Evolutionary conservation across 2,113 vertebrate species (phyloP), one percentile per base, ranked within the genome.

Genomic region (Myrmecobius fasciatus): DNA sequence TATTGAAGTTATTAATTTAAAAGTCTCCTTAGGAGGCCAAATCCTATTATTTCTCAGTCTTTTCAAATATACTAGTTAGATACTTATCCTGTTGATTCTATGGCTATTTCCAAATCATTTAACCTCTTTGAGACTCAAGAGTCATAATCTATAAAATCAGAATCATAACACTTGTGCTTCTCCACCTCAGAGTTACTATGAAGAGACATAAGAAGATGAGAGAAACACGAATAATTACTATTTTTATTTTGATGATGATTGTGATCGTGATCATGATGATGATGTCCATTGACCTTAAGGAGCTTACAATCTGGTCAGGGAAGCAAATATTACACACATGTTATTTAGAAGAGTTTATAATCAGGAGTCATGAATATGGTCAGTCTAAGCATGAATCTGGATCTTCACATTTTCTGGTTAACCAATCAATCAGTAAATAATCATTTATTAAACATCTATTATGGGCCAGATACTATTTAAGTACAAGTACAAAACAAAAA

Each of bases 361-460:
- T n/a, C 12, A n/a, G 14, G 60, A 1, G 60, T 75, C 31, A 75
- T n/a, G 14, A 75, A n/a, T 75, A 20, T 75, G 31, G 28, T 4
- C 36, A 75, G 5, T 20, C 91, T 94, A 89, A 95, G 49, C 11
- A 92, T 24, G 95, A 95, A 90, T 10, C 28, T 46, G 52, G 53
- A 93, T 31, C 1, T 90, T 89, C 25, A 48, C 17, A 20, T 75
- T 8, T 52, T 51, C 36, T 94, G 11, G 11, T 47, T 9, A 60
- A 12, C 60, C 47, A 89, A 11, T 25, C 17, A 31, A 91, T 52
- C 51, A 89, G 56, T 46, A 60, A 91, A 43, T 46, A 89, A 46
- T 52, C 67, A 91, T 0, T 36, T 89, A 28, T 36, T 0, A 0
- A 54, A 9, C 0, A 26, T 53, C 89, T 67, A 8, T 46, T 31